Evolutionary conservation across 2,113 vertebrate genomes (phyloP).

Genomic region (Grantiella picta): DNA sequence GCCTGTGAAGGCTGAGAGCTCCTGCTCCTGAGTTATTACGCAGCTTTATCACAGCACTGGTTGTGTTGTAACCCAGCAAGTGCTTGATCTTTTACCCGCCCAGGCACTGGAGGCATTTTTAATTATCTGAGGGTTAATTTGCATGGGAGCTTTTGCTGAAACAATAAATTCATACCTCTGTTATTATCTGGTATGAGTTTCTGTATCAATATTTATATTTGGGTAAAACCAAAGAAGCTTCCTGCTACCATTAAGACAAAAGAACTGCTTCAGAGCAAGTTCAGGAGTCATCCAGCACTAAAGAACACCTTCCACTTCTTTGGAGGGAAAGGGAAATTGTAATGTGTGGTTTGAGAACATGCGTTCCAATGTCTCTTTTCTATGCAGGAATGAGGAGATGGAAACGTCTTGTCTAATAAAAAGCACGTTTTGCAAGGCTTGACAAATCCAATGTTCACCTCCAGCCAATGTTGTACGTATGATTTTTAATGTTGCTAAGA

Average conservation of each 20-base stretch:
- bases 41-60: neutral
- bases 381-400: neutral
- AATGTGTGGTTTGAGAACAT: neutral
- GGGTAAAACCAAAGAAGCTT: conserved; percentile 14
- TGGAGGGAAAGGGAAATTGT: neutral
- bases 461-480: neutral
- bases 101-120: conserved; percentile 39
- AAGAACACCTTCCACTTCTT: neutral
- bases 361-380: neutral
- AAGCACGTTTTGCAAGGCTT: neutral
- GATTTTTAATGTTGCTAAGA: neutral
- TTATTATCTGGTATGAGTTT: conserved; percentile 20
- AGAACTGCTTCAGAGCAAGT: neutral
- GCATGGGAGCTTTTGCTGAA: conserved; percentile 38
- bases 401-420: neutral
- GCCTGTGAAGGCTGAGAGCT: neutral
- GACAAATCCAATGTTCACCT: neutral
- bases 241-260: neutral
- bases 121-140: conserved; percentile 40
- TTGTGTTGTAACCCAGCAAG: conserved; percentile 31
- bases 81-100: conserved; percentile 37
- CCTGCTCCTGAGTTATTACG: neutral
- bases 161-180: conserved; percentile 27
- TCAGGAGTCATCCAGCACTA: neutral
- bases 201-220: conserved; percentile 19